Percentiles rank a stretch among this genome's conserved stretches.
Conservation (phyloP, 23 tunicate species). For the Styela plicata region DNA sequence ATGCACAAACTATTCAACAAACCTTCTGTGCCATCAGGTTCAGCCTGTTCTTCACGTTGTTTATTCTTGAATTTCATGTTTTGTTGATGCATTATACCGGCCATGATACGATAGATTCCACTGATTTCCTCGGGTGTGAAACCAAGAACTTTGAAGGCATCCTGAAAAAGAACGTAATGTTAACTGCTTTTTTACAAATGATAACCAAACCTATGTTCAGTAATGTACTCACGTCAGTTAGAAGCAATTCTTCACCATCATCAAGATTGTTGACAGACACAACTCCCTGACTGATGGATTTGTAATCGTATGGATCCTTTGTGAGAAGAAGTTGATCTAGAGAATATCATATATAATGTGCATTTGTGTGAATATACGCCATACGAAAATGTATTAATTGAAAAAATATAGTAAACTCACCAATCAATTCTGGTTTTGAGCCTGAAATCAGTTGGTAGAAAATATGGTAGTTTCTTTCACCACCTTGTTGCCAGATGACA, state of each 20-base stretch:
- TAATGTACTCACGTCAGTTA: conserved; percentile 29
- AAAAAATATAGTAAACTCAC: conserved; percentile 1
- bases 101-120: conserved; percentile 90
- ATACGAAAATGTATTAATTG: too few species aligned
- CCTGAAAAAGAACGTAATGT: too few species aligned
- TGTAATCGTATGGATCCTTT: conserved; percentile 41
- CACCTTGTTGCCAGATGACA: conserved; percentile 86
- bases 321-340: conserved; percentile 34
- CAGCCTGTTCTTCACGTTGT: conserved; percentile 96
- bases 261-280: conserved; percentile 17
- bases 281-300: conserved; percentile 37
- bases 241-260: conserved; percentile 42
- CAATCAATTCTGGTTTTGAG: conserved; percentile 85
- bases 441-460: conserved; percentile 91
- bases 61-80: conserved; percentile 95
- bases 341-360: background rate
- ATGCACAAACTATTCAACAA: background rate
- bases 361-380: too few species aligned
- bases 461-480: conserved; percentile 88
- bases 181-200: too few species aligned
- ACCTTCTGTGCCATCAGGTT: conserved; percentile 97
- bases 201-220: too few species aligned
- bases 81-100: conserved; percentile 86
- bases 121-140: conserved; percentile 81
- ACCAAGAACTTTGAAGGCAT: conserved; percentile 94